phyloP scores from a whole-genome alignment of 2,888 invertebrate genomes.

The Brachycybe producta region DNA sequence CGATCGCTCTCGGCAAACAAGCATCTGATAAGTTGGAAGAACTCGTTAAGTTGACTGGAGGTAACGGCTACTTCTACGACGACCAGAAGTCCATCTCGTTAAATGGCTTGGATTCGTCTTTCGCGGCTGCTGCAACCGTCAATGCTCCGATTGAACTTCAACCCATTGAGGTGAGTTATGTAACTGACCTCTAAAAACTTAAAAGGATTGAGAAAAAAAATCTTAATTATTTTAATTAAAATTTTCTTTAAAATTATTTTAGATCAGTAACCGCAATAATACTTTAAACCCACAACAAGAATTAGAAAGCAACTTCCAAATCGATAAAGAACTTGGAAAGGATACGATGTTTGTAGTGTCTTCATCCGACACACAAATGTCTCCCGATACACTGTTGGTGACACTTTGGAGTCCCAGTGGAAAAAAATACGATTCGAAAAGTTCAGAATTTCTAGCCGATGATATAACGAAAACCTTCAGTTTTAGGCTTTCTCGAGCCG shows the following conservation, averaged over 20 bases:
- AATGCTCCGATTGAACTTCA: conserved; percentile 19
- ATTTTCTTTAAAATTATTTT: too few relatives aligned
- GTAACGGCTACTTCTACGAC: conserved; percentile 20
- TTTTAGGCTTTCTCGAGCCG: conserved; percentile 21
- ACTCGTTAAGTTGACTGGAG: conserved; percentile 18
- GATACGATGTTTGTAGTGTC: conserved; percentile 21
- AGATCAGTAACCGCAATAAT: conserved; percentile 18
- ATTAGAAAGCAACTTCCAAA: conserved; percentile 16
- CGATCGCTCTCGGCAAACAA: conserved; percentile 18
- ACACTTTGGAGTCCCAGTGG: conserved; percentile 21
- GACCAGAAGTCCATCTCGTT: conserved; percentile 15
- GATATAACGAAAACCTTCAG: conserved; percentile 20
- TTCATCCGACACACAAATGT: conserved; percentile 13
- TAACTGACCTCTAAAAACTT: too few relatives aligned
- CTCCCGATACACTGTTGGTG: conserved; percentile 10
- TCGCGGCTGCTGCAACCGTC: conserved; percentile 17
- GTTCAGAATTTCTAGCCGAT: conserved; percentile 20
- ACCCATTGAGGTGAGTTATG: conserved; percentile 17
- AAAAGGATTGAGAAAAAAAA: too few relatives aligned
- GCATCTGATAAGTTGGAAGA: conserved; percentile 20
- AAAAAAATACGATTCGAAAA: conserved; percentile 18
- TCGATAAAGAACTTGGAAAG: conserved; percentile 22
- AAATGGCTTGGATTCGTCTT: conserved; percentile 17
- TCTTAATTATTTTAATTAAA: too few relatives aligned
- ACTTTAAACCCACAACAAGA: conserved; percentile 5